Evolutionary conservation across 2,888 invertebrate species (phyloP), one percentile per base, ranked within the genome.

Genomic region (Dicycla oo): DNA sequence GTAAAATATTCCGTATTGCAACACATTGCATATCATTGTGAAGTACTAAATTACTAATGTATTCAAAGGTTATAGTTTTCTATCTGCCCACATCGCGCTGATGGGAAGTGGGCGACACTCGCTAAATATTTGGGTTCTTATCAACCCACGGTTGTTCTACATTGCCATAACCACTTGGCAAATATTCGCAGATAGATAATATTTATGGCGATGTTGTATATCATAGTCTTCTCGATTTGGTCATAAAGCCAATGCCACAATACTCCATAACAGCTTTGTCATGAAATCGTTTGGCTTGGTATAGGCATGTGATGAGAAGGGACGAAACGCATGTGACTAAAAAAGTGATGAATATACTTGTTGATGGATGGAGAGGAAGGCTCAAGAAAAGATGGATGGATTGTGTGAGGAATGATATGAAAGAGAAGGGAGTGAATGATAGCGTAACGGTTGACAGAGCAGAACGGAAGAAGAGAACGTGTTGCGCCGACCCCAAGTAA

Each of bases 81-180:
- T 85, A 83, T 88, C 91, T 85, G 85, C 93, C 91, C 91, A 88
- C 89, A 71, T 38, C 43, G 72, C 75, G 73, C 80, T 87, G 81
- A 83, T 81, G 83, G 74, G 81, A 62, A n/a, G 93, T 93, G 92
- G 93, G 93, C 91, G 93, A 86, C 67, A 64, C 72, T 86, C 84
- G 89, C 91, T 83, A 90, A 91, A 91, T 91, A 91, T 91, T 92
- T 87, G 86, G 87, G 86, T 80, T 81, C 83, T 34, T 81, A 78
- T 86, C 89, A 80, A 43, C 93, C 93, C 90, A 94, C 94, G 86
- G 78, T 15, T 82, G 93, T 90, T 92, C 94, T 85, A 94, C 88
- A 91, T 94, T 80, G 80, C 90, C 91, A 90, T 90, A 86, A 85
- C 64, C 85, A 83, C 73, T 78, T 80, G 65, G 81, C 69, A 82